Evolutionary conservation across 2,113 vertebrate species (phyloP), one percentile per base, ranked within the genome.

Genomic region (Mormoops blainvillei): DNA sequence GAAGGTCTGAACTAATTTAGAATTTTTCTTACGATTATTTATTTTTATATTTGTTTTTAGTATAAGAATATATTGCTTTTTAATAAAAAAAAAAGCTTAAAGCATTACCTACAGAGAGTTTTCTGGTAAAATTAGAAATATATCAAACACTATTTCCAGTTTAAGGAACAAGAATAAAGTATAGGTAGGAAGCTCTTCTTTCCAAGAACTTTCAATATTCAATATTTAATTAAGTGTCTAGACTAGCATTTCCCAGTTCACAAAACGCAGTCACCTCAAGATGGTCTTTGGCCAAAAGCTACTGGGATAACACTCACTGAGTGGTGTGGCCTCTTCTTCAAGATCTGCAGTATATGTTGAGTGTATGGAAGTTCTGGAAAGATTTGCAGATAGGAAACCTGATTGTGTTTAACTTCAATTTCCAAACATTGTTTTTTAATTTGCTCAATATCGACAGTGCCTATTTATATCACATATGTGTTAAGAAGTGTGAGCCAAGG

Each of bases 71-170:
- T 54, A 82, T 26, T 94, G 6, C 14, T 58, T 95, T 92, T 50
- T 36, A 87, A 90, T 19, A 33, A 70, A 89, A 94, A 70, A n/a
- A 14, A 93, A 68, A 61, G 10, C 45, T 94, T 33, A 82, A 94
- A 91, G 70, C 41, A 61, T 24, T 65, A 81, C 43, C 36, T 48
- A 13, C 54, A n/a, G 74, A 95, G 77, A 36, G 13, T 87, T 54
- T 58, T 95, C 84, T 85, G 92, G 20, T 54, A 82, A 78, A 82
- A 85, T 89, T 74, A 89, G 80, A 94, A 97, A 41, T 56, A n/a
- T 94, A 97, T 81, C 80, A 93, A 54, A 83, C 83, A 82, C 22
- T 89, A 71, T 78, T 96, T 95, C 83, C 74, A 96, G 88, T 96
- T 97, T 96, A 97, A 97, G 89, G 20, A 74, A 89, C 94, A 33